Base-by-base conservation (phyloP, 2,797 vertebrate genomes). In the Enteromius unitaeniatus region DNA sequence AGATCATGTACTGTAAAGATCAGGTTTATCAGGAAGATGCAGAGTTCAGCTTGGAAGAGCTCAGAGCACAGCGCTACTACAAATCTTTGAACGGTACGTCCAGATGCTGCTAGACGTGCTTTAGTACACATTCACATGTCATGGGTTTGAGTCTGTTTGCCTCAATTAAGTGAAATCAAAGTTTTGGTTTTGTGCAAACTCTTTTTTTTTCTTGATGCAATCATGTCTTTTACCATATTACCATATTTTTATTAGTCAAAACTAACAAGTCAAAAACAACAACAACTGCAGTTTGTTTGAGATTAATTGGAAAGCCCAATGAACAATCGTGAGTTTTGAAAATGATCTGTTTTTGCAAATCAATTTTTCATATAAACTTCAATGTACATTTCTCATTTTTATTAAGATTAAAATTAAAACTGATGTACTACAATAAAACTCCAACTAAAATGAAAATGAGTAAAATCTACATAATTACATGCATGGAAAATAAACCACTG, bases 41-140 rank as follows among this genome's bases (percentile, higher is more conserved):
- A 0, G 97, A 98, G 78, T 95, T 97, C 79, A 96, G 94, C 64
- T 92, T 97, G 0, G 97, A 97, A 75, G 97, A 98, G 89, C 94
- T 97, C 62, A 78, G 95, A 73, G 95, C 96, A 14, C 94, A 96
- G 88, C 92, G 93, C 75, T 95, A 94, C 91, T 78, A 75, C 53
- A 60, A 47, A 49, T 15, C 1, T 28, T 55, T 80, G 10, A 34
- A 79, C 2, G 83, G 64, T 81, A 55, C 70, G 78, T 64, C 73
- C 21, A 75, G 26, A 62, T 42, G 19, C 51, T 55, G 19, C 9
- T 53, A 53, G 7, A n/a, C 51, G 3, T 21, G 19, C 9, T 58
- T 58, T 9, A n/a, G 19, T 9, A 10, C 21, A 55, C 21, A 9
- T n/a, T 55, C 53, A 55, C 6, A 4, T 13, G 7, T 6, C 23